Base-by-base conservation (phyloP, 2,888 invertebrate species). In the Lasiommata megera region DNA sequence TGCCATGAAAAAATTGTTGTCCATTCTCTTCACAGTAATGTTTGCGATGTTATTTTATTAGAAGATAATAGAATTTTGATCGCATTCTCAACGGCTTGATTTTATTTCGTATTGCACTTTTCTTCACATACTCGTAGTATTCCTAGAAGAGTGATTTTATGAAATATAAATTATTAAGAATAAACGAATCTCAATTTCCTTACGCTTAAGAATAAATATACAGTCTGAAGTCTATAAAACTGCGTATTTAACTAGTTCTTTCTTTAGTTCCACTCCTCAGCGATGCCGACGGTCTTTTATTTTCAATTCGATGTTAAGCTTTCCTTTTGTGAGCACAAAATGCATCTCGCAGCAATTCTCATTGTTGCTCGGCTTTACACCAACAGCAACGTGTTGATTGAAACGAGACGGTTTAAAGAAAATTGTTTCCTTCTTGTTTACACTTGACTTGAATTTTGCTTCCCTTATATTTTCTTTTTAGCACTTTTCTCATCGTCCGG, bases 1-100 rank as follows among this genome's bases (percentile, higher is more conserved):
- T 77, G 79, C 73, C 76, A 76, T 72, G 80, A 77, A 81, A 77
- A 81, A 80, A 77, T 76, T 79, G 75, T 82, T 84, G 80, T 78
- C 77, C 76, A 76, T 79, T 80, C 80, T 76, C 61, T 67, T 74
- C 72, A 69, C 74, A 71, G 72, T 76, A 76, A 76, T 70, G 67
- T 76, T 79, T 76, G 70, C 73, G 68, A 74, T 72, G 63, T 63
- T 61, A 67, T 58, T 69, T 69, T 69, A 68, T 69, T 68, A 65
- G 60, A 54, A 55, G 36, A 57, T 59, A 63, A 53, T 66, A 65
- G 63, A 65, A 55, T 66, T 47, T 52, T 65, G 52, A 63, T 63
- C 64, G 65, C 61, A 64, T 57, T 58, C 62, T 61, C 38, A 55
- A 58, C 56, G 43, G 54, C 48, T 53, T 43, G 37, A 47, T 58